phyloP scores from a whole-genome alignment of 2,797 vertebrate species.

The Salarias fasciatus region DNA sequence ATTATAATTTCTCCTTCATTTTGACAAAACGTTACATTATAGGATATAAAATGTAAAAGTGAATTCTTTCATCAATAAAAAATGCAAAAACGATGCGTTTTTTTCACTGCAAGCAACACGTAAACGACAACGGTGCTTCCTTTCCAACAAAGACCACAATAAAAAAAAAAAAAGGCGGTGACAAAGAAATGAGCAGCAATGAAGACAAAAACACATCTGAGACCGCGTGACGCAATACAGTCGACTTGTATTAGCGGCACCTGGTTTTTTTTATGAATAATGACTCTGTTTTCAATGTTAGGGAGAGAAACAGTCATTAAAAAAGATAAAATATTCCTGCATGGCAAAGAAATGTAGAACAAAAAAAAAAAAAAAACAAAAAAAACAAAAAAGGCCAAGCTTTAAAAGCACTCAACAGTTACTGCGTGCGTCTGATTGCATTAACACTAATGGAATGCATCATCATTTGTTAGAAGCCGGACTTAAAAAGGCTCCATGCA shows the following conservation, averaged over 20 bases:
- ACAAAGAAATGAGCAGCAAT: background rate
- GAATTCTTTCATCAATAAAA: too few species aligned
- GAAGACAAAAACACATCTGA: background rate
- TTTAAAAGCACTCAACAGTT: conserved; percentile 65
- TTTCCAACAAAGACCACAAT: too few species aligned
- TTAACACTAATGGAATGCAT: conserved; percentile 69
- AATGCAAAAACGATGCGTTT: too few species aligned
- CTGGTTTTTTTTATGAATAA: conserved; percentile 10
- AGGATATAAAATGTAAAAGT: too few species aligned
- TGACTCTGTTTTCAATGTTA: conserved; percentile 42
- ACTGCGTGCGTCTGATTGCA: conserved; percentile 45
- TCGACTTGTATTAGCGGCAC: background rate
- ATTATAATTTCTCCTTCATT: too few species aligned
- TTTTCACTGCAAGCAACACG: too few species aligned
- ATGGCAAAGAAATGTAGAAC: conserved; percentile 22
- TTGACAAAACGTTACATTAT: too few species aligned
- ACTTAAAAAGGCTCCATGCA: conserved; percentile 36
- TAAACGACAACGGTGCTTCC: too few species aligned
- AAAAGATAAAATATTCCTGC: conserved; percentile 33
- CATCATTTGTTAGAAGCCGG: conserved; percentile 37
- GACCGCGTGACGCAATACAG: background rate
- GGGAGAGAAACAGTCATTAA: conserved; percentile 33
- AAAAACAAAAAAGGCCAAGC: conserved; percentile 35
- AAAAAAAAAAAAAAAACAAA: too few species aligned
- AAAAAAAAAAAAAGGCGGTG: background rate